Evolutionary conservation across 2,888 invertebrate genomes (phyloP), one percentile per base, ranked within the genome.

Genomic region (Lasioglossum lativentre): DNA sequence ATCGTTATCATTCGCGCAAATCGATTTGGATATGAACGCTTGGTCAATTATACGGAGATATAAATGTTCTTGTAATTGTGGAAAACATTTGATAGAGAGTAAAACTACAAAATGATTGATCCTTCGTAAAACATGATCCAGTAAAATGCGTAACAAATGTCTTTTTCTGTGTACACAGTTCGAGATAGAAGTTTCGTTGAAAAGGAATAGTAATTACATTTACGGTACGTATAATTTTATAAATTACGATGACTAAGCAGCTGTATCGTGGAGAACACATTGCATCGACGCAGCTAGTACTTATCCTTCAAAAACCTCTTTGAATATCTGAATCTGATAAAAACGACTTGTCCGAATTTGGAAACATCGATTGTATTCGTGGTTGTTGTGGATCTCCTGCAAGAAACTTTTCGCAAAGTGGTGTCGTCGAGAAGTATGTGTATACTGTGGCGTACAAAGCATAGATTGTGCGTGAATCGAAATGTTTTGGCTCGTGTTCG

Each of bases 401-500:
- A 27, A 63, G 59, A 63, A 63, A 63, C 34, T 30, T 66, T 19
- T 66, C 34, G 66, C 34, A 19, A 66, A 66, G 19, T 23, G 30
- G 34, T 66, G 66, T 34, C 19, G 34, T 34, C 34, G 8, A 66
- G 34, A 66, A 76, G 59, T 74, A 68, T 70, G 42, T 47, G 71
- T 77, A 86, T 73, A 80, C 59, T 78, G 86, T 80, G 83, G 81
- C 86, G 86, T 87, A 86, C 83, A 84, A 90, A 90, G 87, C 86
- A 81, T 85, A 87, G 78, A 83, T 92, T 92, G 92, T 92, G 92
- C 92, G 92, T 92, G 87, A 91, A 89, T 91, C 89, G 89, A 88
- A 91, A 89, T 83, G 81, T 73, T 83, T 78, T 87, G 87, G 75
- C 75, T 77, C 76, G 68, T 80, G 82, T 45, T 74, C 56, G 42